Evolutionary conservation across 1,140 invertebrate species (phyloP), one percentile per base, ranked within the genome.

Genomic region (Thalassaphorura encarpata): DNA sequence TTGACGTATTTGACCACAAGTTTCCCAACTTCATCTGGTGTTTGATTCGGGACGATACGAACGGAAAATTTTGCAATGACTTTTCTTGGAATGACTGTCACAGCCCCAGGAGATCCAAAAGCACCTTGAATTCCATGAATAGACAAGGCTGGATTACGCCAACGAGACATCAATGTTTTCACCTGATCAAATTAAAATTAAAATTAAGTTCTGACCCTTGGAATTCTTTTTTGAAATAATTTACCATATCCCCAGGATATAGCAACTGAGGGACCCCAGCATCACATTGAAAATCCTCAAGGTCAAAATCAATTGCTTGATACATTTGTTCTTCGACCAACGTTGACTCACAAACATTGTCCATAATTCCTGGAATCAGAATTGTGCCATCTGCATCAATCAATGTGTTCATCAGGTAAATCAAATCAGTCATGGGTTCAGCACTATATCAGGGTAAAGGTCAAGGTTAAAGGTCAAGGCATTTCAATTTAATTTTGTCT

Each of bases 31-130:
- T 84, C 76, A 31, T 82, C 77, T 1, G 89, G 88, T 39, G 81
- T 79, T 77, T 95, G 91, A 69, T 96, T 77, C 1, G 94, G 93
- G 0, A 98, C 94, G 64, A 95, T 80, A 61, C 95, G 80, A 62
- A 97, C 85, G 0, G 92, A 97, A 70, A 98, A 97, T 72, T 98
- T 98, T 29, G 94, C 94, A 67, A 83, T 85, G 0, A 97, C 93
- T 73, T 93, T 95, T 39, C 81, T 76, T 1, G 94, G 94, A 66
- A 98, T 97, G 0, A 97, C 93, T 55, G 93, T 97, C 69, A 98
- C 98, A 28, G 82, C 80, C 16, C 58, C 58, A 1, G 58, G 58
- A 40, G 55, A 52, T 19, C 57, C 54, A 18, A 59, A 59, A 16
- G 40, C 42, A 48, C 93, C 91, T 78, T 85, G 79, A 68, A 97